Conservation (phyloP, 2,888 invertebrate genomes). For the Alentia gelatinosa region DNA sequence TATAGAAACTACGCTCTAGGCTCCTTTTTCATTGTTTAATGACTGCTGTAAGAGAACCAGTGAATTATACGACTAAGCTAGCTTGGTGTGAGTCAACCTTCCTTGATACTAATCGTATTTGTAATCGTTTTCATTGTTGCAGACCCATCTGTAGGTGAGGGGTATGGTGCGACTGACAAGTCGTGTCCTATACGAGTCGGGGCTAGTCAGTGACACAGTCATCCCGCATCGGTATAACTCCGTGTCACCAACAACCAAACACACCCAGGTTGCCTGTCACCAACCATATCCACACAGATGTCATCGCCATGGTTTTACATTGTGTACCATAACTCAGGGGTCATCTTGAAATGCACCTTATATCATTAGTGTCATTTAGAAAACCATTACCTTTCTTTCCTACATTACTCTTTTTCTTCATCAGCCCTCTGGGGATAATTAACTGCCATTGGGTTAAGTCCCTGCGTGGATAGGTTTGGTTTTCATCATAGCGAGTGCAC, state of each 20-base stretch:
- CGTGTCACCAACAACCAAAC: neutral
- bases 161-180: neutral
- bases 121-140: neutral
- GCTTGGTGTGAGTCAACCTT: neutral
- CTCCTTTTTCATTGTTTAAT: too few relatives aligned
- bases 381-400: neutral
- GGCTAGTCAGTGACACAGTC: neutral
- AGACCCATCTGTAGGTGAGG: constrained; percentile 27
- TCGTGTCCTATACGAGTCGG: neutral
- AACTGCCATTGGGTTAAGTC: too few relatives aligned
- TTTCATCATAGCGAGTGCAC: too few relatives aligned
- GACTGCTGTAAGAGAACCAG: too few relatives aligned
- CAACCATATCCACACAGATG: neutral
- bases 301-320: neutral
- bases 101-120: neutral
- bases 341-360: constrained; percentile 7
- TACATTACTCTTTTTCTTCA: neutral
- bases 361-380: neutral
- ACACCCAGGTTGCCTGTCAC: neutral
- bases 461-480: too few relatives aligned
- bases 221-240: neutral
- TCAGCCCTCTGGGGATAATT: neutral
- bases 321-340: constrained; percentile 21
- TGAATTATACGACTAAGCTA: too few relatives aligned
- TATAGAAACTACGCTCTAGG: neutral